Percentiles rank a stretch among this genome's conserved stretches.
phyloP scores from a whole-genome alignment of 2,797 vertebrate genomes.

The Aphelocoma californica region DNA sequence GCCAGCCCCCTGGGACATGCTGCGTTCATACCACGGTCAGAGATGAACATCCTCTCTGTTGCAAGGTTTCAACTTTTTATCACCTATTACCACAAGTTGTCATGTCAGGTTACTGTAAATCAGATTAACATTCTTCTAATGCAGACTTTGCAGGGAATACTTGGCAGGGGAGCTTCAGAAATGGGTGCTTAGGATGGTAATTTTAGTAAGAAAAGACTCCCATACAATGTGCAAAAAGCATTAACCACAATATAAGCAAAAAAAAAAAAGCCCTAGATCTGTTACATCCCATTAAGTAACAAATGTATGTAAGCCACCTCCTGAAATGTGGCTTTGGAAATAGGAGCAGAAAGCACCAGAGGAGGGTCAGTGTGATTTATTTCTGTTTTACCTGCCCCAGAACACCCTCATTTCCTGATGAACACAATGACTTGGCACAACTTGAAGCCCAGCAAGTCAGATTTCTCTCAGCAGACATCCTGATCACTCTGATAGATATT shows the following conservation, averaged over 20 bases:
- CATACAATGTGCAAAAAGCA: background rate
- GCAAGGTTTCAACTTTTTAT: background rate
- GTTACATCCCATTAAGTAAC: background rate
- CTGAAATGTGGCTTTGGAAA: background rate
- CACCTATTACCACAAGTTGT: background rate
- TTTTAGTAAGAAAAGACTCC: background rate
- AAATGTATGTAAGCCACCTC: background rate
- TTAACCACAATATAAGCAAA: background rate
- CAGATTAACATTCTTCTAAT: background rate
- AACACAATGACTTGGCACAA: constrained; percentile 63
- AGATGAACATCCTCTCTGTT: background rate
- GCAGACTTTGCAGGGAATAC: background rate
- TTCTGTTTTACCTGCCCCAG: constrained; percentile 45
- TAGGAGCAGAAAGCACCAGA: background rate
- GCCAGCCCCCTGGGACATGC: background rate
- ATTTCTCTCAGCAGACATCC: constrained; percentile 59
- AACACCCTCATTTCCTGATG: constrained; percentile 32
- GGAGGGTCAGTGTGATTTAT: constrained; percentile 10
- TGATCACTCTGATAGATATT: constrained; percentile 29
- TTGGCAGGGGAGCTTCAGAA: background rate
- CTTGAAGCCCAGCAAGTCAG: constrained; percentile 43
- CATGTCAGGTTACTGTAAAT: background rate
- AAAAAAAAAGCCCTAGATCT: background rate
- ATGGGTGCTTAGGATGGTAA: background rate
- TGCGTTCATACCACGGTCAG: accelerated